These are phyloP conservation scores for Meteorus cinctellus DNA, from an alignment of 2,888 invertebrate species.

Conservation along the genomic window DNA sequence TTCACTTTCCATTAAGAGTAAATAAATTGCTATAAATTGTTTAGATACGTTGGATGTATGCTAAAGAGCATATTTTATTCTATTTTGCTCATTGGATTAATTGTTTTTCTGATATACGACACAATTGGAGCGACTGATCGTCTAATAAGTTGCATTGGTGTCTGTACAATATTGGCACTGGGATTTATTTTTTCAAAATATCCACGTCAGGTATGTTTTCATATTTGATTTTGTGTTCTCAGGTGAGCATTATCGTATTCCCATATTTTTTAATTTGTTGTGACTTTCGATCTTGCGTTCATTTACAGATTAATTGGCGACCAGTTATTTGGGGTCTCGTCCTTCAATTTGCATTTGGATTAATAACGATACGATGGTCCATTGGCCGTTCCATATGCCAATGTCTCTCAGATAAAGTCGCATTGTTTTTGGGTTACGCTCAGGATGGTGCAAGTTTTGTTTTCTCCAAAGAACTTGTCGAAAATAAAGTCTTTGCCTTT, in stretches of 20 bases:
- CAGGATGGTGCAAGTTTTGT: slow-evolving; percentile 88
- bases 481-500: slow-evolving; percentile 86
- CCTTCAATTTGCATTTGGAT: slow-evolving; percentile 88
- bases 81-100: slow-evolving; percentile 74
- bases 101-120: slow-evolving; percentile 80
- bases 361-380: slow-evolving; percentile 90
- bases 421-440: slow-evolving; percentile 86
- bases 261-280: background rate
- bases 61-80: slow-evolving; percentile 66
- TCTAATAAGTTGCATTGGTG: slow-evolving; percentile 82
- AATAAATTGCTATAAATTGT: slow-evolving; percentile 20
- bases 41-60: slow-evolving; percentile 74
- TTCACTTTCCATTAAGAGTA: background rate
- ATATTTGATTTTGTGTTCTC: background rate
- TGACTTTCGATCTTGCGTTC: slow-evolving; percentile 44
- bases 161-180: slow-evolving; percentile 78
- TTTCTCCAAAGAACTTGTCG: slow-evolving; percentile 83
- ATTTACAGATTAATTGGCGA: slow-evolving; percentile 82
- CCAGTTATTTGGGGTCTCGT: slow-evolving; percentile 86
- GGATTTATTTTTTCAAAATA: slow-evolving; percentile 81
- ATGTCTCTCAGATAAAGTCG: slow-evolving; percentile 82
- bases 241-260: background rate
- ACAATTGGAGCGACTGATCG: slow-evolving; percentile 76
- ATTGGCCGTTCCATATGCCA: slow-evolving; percentile 83
- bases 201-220: slow-evolving; percentile 73